A percentile compares a stretch with the other conserved stretches of the same genome.
Evolutionary conservation across 2,113 vertebrate species (phyloP).

Genomic region (human (Homo sapiens)): GRCh38 chr4:108360501-108361000

Average conservation of each 20-base stretch:
- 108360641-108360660: background rate
- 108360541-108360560: background rate
- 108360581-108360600: constrained; percentile 26
- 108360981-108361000: constrained; percentile 34
- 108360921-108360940: constrained; percentile 50
- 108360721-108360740: constrained; percentile 62
- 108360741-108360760: constrained; percentile 75
- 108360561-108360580: background rate
- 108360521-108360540: background rate
- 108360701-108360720: constrained; percentile 46
- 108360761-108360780: constrained; percentile 37
- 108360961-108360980: background rate
- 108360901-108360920: constrained; percentile 52
- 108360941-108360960: constrained; percentile 31
- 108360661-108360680: constrained; percentile 53
- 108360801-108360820: constrained; percentile 45
- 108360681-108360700: constrained; percentile 13
- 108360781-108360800: constrained; percentile 43
- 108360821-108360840: background rate
- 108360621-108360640: constrained; percentile 31
- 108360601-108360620: constrained; percentile 26
- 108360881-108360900: constrained; percentile 52
- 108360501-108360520: background rate
- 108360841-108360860: constrained; percentile 32
- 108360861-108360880: constrained; percentile 41